These are phyloP conservation scores for Discoglossus pictus DNA, from an alignment of 2,797 vertebrate genomes.

Conservation along the genomic window DNA sequence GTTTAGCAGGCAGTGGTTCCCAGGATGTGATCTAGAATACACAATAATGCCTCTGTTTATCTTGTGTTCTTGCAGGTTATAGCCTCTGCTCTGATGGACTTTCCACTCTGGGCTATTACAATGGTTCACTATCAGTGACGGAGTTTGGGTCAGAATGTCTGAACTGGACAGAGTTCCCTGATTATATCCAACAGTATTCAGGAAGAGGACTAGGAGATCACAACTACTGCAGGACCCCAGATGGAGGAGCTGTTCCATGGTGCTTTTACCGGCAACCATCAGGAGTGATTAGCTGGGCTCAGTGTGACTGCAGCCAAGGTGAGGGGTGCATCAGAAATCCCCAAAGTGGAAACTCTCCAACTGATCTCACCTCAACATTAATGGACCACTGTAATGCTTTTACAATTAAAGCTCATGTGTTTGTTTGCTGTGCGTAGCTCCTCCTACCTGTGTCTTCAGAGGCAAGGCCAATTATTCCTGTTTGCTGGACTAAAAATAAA, in stretches of 20 bases:
- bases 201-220: slow-evolving; percentile 84
- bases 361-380: no score
- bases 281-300: slow-evolving; percentile 85
- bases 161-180: slow-evolving; percentile 87
- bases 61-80: slow-evolving; percentile 47
- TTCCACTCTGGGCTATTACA: slow-evolving; percentile 82
- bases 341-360: no score
- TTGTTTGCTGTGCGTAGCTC: no score
- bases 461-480: no score
- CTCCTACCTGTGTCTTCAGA: no score
- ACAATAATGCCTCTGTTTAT: no score
- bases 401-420: no score
- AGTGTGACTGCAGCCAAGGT: slow-evolving; percentile 91
- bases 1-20: no score
- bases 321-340: slow-evolving; percentile 40
- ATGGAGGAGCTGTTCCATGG: slow-evolving; percentile 83
- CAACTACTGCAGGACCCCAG: slow-evolving; percentile 88
- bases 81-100: slow-evolving; percentile 72
- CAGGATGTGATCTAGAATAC: no score
- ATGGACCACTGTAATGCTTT: no score
- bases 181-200: slow-evolving; percentile 89
- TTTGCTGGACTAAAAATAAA: no score
- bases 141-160: slow-evolving; percentile 74
- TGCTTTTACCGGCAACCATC: slow-evolving; percentile 87
- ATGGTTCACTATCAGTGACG: slow-evolving; percentile 82